phyloP scores from a whole-genome alignment of 2,113 vertebrate species.

The Myotis brandtii region DNA sequence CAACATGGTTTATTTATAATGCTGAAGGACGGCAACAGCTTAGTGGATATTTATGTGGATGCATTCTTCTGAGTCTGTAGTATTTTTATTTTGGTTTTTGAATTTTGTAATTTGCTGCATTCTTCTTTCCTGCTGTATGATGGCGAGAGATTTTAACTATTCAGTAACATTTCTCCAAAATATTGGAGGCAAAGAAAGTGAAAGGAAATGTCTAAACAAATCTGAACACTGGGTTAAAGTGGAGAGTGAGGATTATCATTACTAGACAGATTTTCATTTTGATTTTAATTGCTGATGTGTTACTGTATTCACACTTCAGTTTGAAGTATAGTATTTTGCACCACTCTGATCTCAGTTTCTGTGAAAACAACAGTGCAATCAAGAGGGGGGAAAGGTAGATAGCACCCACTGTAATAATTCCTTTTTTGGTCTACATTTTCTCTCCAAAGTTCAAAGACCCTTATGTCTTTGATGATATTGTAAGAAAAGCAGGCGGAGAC shows the following conservation, averaged over 20 bases:
- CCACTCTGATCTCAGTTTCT: neutral
- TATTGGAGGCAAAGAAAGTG: neutral
- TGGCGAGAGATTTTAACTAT: neutral
- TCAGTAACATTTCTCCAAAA: neutral
- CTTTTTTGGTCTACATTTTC: neutral
- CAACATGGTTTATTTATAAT: constrained; percentile 30
- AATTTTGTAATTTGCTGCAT: neutral
- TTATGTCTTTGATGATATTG: constrained; percentile 41
- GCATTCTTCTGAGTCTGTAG: neutral
- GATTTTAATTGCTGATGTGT: neutral
- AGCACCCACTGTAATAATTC: neutral
- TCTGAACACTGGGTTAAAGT: neutral
- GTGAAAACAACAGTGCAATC: neutral
- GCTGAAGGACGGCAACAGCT: neutral
- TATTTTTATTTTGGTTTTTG: neutral
- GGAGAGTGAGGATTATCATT: neutral
- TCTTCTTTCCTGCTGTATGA: neutral
- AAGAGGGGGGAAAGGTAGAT: neutral
- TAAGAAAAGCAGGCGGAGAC: constrained; percentile 1
- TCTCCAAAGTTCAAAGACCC: constrained; percentile 47
- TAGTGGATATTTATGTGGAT: neutral
- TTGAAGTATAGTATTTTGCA: neutral
- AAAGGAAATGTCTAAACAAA: neutral
- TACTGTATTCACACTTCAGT: neutral
- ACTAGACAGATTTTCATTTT: constrained; percentile 13